These are phyloP conservation scores for Protaetia brevitarsis DNA, from an alignment of 1,140 invertebrate genomes.

Conservation along the genomic window DNA sequence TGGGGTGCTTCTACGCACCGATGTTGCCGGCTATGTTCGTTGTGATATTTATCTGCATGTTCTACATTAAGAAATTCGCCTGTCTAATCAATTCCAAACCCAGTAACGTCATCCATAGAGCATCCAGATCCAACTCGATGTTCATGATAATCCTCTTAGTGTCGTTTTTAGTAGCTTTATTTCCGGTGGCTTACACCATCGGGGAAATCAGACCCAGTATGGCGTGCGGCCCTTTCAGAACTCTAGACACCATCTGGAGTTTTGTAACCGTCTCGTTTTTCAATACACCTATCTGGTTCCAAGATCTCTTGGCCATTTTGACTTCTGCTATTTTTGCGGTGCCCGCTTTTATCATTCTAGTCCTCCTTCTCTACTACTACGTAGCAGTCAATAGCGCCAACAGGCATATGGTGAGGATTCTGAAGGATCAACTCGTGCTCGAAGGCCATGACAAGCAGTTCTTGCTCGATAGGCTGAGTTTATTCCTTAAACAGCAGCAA, in stretches of 20 bases:
- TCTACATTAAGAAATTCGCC: slow-evolving; percentile 84
- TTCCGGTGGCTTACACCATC: slow-evolving; percentile 71
- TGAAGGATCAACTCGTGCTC: slow-evolving; percentile 82
- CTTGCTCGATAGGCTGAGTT: slow-evolving; percentile 74
- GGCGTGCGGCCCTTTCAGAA: slow-evolving; percentile 79
- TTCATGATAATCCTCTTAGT: slow-evolving; percentile 79
- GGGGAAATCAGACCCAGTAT: slow-evolving; percentile 73
- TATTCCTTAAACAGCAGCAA: slow-evolving; percentile 75
- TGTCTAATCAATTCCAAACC: slow-evolving; percentile 72
- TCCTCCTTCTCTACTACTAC: slow-evolving; percentile 77
- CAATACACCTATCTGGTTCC: slow-evolving; percentile 59
- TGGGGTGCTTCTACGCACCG: slow-evolving; percentile 82
- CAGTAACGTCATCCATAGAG: slow-evolving; percentile 70
- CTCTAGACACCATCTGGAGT: slow-evolving; percentile 63
- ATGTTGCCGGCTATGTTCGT: slow-evolving; percentile 71
- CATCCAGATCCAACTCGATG: slow-evolving; percentile 76
- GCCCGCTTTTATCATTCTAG: slow-evolving; percentile 62
- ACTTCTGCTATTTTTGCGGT: slow-evolving; percentile 69
- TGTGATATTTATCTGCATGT: slow-evolving; percentile 72
- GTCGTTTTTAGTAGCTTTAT: slow-evolving; percentile 66
- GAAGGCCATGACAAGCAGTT: slow-evolving; percentile 91
- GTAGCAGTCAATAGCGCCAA: slow-evolving; percentile 75
- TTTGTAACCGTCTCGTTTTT: slow-evolving; percentile 60
- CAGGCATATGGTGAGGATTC: slow-evolving; percentile 77
- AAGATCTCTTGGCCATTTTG: slow-evolving; percentile 60